Conservation (phyloP, 2,888 invertebrate species). For the Anarsia innoxiella region DNA sequence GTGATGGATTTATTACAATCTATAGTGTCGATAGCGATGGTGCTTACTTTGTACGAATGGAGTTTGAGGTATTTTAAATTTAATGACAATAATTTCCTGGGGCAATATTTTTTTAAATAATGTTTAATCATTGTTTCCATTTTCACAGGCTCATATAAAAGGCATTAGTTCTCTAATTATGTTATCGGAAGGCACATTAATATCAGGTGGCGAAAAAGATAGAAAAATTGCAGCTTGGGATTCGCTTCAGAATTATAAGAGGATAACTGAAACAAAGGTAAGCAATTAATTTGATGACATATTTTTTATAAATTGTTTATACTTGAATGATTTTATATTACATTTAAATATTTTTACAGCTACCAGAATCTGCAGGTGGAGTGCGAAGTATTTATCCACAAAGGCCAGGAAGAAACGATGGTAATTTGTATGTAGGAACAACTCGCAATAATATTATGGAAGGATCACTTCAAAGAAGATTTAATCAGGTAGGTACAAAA, state of each 20-base stretch:
- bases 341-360: constrained; percentile 65
- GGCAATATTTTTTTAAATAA: neutral
- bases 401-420: constrained; percentile 90
- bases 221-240: constrained; percentile 95
- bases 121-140: neutral
- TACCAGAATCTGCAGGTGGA: constrained; percentile 91
- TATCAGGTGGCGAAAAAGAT: constrained; percentile 94
- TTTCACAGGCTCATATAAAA: constrained; percentile 83
- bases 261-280: constrained; percentile 92
- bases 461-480: constrained; percentile 91
- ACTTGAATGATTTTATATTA: neutral
- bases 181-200: constrained; percentile 91
- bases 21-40: constrained; percentile 93
- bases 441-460: constrained; percentile 92
- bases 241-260: constrained; percentile 90
- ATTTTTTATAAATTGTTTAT: neutral
- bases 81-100: neutral
- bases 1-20: constrained; percentile 92
- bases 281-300: neutral
- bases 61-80: constrained; percentile 90
- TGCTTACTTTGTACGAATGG: constrained; percentile 90
- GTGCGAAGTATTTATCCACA: constrained; percentile 93
- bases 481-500: constrained; percentile 86
- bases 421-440: constrained; percentile 93
- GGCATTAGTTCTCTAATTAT: constrained; percentile 90